Percentiles rank a stretch among this genome's conserved stretches.
These are phyloP conservation scores for Maconellicoccus hirsutus DNA, from an alignment of 1,140 invertebrate species.

Conservation along the genomic window DNA sequence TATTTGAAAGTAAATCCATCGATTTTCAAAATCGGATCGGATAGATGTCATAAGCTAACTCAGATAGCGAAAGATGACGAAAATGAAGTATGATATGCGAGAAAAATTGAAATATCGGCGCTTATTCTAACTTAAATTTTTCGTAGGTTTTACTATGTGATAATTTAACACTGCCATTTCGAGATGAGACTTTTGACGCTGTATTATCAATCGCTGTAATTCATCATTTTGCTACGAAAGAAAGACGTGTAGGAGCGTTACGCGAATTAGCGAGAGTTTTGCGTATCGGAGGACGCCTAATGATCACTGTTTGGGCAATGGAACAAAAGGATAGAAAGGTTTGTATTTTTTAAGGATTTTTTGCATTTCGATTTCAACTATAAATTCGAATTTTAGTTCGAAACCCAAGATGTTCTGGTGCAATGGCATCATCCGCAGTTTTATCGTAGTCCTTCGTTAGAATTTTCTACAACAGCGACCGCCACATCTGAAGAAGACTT, in stretches of 20 bases:
- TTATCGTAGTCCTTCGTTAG: conserved; percentile 49
- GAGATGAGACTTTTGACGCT: conserved; percentile 87
- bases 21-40: conserved; percentile 74
- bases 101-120: not conserved
- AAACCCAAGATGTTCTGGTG: conserved; percentile 86
- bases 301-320: conserved; percentile 94
- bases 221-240: conserved; percentile 86
- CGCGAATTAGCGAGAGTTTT: conserved; percentile 77
- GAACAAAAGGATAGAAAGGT: conserved; percentile 81
- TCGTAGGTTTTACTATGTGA: conserved; percentile 71
- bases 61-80: conserved; percentile 61
- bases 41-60: conserved; percentile 68
- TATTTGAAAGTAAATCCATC: conserved; percentile 77
- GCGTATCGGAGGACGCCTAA: conserved; percentile 76
- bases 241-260: conserved; percentile 73
- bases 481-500: conserved; percentile 43
- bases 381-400: conserved; percentile 55
- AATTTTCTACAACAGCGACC: conserved; percentile 46
- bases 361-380: too few relatives aligned
- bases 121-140: too few relatives aligned
- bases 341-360: conserved; percentile 15
- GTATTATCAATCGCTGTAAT: conserved; percentile 88
- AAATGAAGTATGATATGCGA: conserved; percentile 59
- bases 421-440: conserved; percentile 76
- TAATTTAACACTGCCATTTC: conserved; percentile 77